Conservation (phyloP, 2,113 vertebrate genomes). For the mouse (Mus musculus) region DNA sequence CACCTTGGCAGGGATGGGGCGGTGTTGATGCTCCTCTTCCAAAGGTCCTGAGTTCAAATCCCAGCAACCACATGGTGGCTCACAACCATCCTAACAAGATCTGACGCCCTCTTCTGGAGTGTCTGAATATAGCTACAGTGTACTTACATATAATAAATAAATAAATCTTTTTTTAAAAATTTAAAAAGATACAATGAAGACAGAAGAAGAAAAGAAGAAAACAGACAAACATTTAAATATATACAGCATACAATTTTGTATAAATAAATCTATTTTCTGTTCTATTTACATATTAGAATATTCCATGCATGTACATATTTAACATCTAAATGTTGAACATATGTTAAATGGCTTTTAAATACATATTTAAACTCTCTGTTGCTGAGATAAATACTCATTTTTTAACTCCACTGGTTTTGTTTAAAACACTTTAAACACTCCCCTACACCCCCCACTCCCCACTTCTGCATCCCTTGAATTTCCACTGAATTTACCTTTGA, state of each 20-base stretch:
- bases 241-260: constrained; percentile 17
- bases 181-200: no score
- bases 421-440: neutral
- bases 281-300: neutral
- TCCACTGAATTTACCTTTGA: neutral
- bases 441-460: neutral
- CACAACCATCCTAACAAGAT: no score
- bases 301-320: neutral
- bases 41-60: no score
- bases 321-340: neutral
- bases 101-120: no score
- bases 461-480: neutral
- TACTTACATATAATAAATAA: no score
- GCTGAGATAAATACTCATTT: constrained; percentile 1
- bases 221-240: neutral
- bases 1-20: neutral
- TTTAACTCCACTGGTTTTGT: neutral
- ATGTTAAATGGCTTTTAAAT: neutral
- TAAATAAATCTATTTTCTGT: neutral
- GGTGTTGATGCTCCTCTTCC: neutral
- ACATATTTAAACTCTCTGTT: neutral
- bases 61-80: no score
- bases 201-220: no score
- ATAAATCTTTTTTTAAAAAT: no score
- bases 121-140: no score